Percentiles rank a stretch among this genome's conserved stretches.
phyloP scores from a whole-genome alignment of 2,797 vertebrate genomes.

The Urophycis tenuis region DNA sequence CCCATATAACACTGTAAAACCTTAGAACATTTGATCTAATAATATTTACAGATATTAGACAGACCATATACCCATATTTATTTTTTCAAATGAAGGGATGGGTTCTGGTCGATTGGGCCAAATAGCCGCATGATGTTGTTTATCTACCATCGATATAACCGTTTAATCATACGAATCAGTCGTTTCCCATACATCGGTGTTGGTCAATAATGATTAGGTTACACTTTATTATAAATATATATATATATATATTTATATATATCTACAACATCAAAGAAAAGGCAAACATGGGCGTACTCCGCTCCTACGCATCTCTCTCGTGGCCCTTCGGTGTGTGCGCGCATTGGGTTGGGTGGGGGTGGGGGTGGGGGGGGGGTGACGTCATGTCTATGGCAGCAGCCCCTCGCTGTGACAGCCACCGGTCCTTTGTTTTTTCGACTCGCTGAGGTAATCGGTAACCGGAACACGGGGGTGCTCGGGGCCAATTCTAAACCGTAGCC shows the following conservation, averaged over 20 bases:
- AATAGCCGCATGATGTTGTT: not conserved
- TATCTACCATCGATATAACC: not conserved
- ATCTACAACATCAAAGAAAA: not conserved
- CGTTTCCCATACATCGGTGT: not conserved
- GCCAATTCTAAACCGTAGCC: not conserved
- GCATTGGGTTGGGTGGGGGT: conserved; percentile 41
- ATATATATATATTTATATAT: no score
- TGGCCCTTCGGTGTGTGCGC: conserved; percentile 25
- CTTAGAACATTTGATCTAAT: not conserved
- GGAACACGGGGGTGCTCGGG: not conserved
- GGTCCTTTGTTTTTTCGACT: not conserved
- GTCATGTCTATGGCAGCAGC: conserved; percentile 60
- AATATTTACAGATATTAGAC: not conserved
- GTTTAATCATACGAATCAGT: not conserved
- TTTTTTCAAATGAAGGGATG: not conserved
- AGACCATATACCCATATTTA: not conserved
- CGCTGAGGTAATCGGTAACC: not conserved
- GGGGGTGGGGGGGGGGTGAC: conserved; percentile 49
- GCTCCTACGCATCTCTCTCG: conserved; percentile 4
- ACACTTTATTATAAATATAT: not conserved
- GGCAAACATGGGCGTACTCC: conserved; percentile 27
- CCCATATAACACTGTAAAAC: not conserved
- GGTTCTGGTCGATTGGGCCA: not conserved
- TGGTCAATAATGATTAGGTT: not conserved
- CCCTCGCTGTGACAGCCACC: not conserved